A percentile compares a stretch with the other conserved stretches of the same genome.
These are phyloP conservation scores for Tichodroma muraria DNA, from an alignment of 2,113 vertebrate genomes.

Conservation along the genomic window DNA sequence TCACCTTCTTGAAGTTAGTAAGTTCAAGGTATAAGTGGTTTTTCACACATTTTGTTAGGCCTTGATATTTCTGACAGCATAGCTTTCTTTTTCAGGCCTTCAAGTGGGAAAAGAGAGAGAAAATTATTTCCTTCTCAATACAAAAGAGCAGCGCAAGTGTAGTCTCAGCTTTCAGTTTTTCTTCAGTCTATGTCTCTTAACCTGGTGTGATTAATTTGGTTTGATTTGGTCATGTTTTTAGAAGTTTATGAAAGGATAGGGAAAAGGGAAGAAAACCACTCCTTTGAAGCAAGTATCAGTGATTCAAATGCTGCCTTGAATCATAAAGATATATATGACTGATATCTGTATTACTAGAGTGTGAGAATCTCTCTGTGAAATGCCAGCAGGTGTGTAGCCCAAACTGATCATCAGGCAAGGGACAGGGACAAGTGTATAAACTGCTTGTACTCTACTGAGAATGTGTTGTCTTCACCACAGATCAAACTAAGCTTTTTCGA, in stretches of 20 bases:
- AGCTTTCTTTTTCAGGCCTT: not conserved
- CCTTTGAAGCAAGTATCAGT: not conserved
- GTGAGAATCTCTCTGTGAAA: not conserved
- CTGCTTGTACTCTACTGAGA: not conserved
- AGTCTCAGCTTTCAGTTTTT: constrained; percentile 2
- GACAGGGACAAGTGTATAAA: not conserved
- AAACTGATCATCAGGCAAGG: not conserved
- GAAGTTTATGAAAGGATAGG: not conserved
- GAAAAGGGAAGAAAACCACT: not conserved
- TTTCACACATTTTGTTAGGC: not conserved
- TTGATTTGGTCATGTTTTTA: not conserved
- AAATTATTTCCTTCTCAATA: constrained; percentile 12
- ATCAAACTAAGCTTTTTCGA: not conserved
- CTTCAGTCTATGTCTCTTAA: constrained; percentile 7
- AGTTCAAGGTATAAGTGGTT: not conserved
- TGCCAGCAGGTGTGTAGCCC: not conserved
- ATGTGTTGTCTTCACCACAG: not conserved
- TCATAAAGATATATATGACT: not conserved
- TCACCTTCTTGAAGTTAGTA: not conserved
- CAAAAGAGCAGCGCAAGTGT: not conserved
- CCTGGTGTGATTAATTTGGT: not conserved
- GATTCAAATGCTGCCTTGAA: not conserved
- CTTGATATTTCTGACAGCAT: not conserved
- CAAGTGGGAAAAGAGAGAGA: not conserved
- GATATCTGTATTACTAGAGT: not conserved